Evolutionary conservation across 2,797 vertebrate genomes (phyloP).

Genomic region (Peromyscus nudipes): DNA sequence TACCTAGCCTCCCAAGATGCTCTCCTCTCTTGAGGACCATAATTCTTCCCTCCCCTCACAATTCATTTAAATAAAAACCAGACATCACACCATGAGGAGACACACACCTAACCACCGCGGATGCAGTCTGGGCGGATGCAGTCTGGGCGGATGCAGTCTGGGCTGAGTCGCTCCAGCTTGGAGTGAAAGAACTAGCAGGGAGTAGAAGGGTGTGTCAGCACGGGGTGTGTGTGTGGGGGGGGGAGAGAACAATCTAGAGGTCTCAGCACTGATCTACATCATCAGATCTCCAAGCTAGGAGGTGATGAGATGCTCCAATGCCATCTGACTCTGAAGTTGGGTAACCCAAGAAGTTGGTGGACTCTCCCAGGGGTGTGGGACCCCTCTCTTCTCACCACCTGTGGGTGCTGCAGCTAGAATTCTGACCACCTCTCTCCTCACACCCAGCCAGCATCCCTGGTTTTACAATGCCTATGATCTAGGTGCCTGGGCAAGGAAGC

Average conservation of each 20-base stretch:
- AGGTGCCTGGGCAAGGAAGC: not conserved
- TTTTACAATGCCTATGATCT: fast-evolving
- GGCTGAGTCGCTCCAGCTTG: not conserved
- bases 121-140: not conserved
- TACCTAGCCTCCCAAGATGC: not conserved
- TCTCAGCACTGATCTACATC: not conserved
- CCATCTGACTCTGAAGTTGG: not conserved
- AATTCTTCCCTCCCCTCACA: not conserved
- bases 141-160: not conserved
- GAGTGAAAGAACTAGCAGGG: not conserved
- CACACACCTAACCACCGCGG: not conserved
- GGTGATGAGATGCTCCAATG: fast-evolving
- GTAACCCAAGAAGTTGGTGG: not conserved
- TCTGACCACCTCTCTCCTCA: not conserved
- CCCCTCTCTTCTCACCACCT: not conserved
- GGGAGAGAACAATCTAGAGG: not conserved
- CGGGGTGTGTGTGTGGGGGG: not conserved
- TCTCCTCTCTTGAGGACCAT: not conserved
- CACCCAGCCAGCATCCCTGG: not conserved
- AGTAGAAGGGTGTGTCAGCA: not conserved
- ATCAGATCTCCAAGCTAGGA: not conserved
- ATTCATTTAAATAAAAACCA: constrained; percentile 81
- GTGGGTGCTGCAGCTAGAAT: not conserved
- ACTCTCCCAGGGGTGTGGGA: fast-evolving
- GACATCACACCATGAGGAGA: constrained; percentile 50